Base-by-base conservation (phyloP, 1,140 invertebrate genomes). In the Chironomus striatipennis region DNA sequence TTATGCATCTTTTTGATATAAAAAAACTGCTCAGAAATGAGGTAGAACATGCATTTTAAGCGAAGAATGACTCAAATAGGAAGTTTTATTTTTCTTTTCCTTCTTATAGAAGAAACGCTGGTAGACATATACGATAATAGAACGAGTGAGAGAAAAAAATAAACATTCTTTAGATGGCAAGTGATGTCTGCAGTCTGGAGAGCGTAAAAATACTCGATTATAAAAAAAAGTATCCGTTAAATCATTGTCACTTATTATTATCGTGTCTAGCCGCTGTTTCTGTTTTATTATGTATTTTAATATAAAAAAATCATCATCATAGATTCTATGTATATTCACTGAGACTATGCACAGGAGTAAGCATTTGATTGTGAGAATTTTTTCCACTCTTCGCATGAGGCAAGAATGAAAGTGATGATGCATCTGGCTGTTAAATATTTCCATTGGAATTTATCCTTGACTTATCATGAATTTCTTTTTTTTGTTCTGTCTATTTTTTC, bases 151-250 rank as follows among this genome's bases (percentile, higher is more conserved):
- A 20, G 65, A 70, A 34, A 34, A n/a, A 34, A 34, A 9, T 70
- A 17, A 70, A 70, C 17, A 70, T 70, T 70, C 65, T 70, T 70
- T 20, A 21, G 18, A 70, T 70, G n/a, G 65, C 65, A 70, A 70
- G 47, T 57, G 47, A 57, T 57, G 47, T 57, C 47, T 57, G 47
- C 65, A 57, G 65, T 70, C 65, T 70, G 65, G 65, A 21, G 65
- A 21, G 65, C 17, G 17, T 21, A 70, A 20, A 70, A 70, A 70
- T 18, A 70, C 65, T 70, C 65, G 65, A 57, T 57, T 57, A 57
- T 57, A 57, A 57, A 57, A 57, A 18, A 70, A 70, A 70, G 65
- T 70, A 70, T 70, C 65, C 65, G 65, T 70, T 70, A 70, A 70
- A 21, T 70, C 20, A 21, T 70, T 21, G 65, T 70, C 20, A 9